Base-by-base conservation (phyloP, 2,888 invertebrate genomes). In the Drosophila longiperda region DNA sequence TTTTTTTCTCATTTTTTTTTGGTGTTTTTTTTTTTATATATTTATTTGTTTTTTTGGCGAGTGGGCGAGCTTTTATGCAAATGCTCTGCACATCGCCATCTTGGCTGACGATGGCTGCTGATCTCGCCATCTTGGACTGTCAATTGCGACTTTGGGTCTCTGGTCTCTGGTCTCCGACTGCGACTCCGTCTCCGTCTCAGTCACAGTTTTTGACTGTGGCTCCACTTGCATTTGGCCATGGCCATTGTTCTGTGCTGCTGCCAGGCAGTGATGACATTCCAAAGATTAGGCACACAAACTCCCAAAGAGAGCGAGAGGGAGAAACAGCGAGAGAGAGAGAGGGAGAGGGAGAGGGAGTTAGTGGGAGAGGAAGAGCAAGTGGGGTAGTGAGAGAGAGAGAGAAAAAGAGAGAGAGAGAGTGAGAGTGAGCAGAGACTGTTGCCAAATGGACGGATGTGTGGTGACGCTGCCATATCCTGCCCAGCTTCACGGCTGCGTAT, bases 211-310 rank as follows among this genome's bases (percentile, higher is more conserved):
- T 58, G 45, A 11, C 45, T 49, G 17, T 59, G 50, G 40, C 66
- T 66, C 66, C 71, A 71, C 77, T 80, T 74, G 66, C 77, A 76
- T 70, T 74, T 69, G 71, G 72, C 58, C 75, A 71, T 74, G 76
- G 74, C 83, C 83, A 84, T 87, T 87, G 89, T 87, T 87, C 77
- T 88, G 86, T 38, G 53, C 23, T 36, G 54, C 78, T 84, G 78
- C 69, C 76, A 80, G 67, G 67, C 73, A 65, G 75, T 81, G 88
- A 88, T 88, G 81, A 83, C 82, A 88, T 88, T 90, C 90, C 89
- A 64, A 62, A 90, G 88, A 88, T 88, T 90, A 90, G 75, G 66
- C 80, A 32, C 62, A 68, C 65, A 59, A 49, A 40, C 48, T 34
- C 54, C 42, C n/a, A 23, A 9, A n/a, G 55, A 29, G 11, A 11